Percentiles rank a stretch among this genome's conserved stretches.
phyloP scores from a whole-genome alignment of 1,140 invertebrate genomes.

The Trichomalopsis sarcophagae region DNA sequence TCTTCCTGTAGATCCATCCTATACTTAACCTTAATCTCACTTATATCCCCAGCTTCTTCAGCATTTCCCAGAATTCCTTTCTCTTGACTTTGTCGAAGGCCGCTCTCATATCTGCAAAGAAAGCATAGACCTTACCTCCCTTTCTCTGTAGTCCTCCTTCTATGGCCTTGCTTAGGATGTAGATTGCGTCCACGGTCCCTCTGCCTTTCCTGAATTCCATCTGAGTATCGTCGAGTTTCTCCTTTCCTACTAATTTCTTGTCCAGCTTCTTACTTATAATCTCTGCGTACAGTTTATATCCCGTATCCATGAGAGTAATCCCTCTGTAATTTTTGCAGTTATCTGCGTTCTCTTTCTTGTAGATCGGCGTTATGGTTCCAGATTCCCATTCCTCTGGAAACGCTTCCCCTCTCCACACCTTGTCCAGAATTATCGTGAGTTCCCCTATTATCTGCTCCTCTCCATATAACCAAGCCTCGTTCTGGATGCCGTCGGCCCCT shows the following conservation, averaged over 20 bases:
- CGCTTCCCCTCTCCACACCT: not conserved
- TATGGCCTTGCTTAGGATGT: not conserved
- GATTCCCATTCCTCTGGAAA: not conserved
- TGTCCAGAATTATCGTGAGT: not conserved
- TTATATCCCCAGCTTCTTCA: not conserved
- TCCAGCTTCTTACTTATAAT: not conserved
- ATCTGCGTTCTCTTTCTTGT: conserved; percentile 29
- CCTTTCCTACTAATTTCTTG: not conserved
- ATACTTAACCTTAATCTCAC: not conserved
- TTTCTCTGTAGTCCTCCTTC: not conserved
- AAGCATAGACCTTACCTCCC: not conserved
- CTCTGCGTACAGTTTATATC: conserved; percentile 1
- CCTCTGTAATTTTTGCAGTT: not conserved
- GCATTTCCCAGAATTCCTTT: not conserved
- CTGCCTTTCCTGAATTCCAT: not conserved
- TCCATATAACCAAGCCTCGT: not conserved
- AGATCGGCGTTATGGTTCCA: conserved; percentile 40
- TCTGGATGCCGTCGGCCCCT: not conserved
- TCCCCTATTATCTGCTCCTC: not conserved
- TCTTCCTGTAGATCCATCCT: not conserved
- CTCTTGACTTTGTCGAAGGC: not conserved
- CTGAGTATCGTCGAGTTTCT: not conserved
- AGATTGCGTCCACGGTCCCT: not conserved
- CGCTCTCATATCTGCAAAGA: not conserved
- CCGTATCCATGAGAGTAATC: conserved; percentile 4